These are phyloP conservation scores for Amblyteles armatorius DNA, from an alignment of 2,888 invertebrate genomes.

Conservation along the genomic window DNA sequence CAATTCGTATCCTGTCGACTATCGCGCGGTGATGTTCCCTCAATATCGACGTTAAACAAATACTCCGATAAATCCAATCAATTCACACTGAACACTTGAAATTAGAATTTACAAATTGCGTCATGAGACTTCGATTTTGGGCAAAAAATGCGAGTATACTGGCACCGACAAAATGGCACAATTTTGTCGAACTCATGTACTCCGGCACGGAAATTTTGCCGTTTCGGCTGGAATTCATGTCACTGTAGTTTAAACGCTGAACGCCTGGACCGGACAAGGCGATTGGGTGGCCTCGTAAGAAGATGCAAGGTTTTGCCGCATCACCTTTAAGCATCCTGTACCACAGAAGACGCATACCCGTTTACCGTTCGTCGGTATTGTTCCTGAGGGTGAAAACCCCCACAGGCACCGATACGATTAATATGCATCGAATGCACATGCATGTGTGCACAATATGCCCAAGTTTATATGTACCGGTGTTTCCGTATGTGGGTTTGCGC, in stretches of 20 bases:
- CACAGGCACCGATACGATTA: constrained; percentile 76
- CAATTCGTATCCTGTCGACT: not conserved
- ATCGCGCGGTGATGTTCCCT: not conserved
- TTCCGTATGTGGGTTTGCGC: constrained; percentile 73
- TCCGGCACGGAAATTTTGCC: not conserved
- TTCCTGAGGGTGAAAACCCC: not conserved
- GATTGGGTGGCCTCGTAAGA: not conserved
- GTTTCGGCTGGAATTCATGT: not conserved
- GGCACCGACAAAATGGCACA: not conserved
- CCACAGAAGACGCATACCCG: not conserved
- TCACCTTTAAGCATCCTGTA: not conserved
- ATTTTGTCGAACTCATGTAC: not conserved
- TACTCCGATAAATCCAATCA: constrained; percentile 4
- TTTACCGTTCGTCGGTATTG: not conserved
- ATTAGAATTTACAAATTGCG: not conserved
- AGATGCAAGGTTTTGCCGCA: not conserved
- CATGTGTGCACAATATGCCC: not conserved
- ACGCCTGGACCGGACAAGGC: not conserved
- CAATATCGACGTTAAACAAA: not conserved
- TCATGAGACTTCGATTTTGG: not conserved
- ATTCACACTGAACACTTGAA: not conserved
- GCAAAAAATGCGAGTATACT: not conserved
- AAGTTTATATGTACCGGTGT: constrained; percentile 15
- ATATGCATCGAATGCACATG: constrained; percentile 69
- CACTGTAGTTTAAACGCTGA: not conserved